Conservation (phyloP, 2,888 invertebrate genomes). For the Ophion ventricosus region DNA sequence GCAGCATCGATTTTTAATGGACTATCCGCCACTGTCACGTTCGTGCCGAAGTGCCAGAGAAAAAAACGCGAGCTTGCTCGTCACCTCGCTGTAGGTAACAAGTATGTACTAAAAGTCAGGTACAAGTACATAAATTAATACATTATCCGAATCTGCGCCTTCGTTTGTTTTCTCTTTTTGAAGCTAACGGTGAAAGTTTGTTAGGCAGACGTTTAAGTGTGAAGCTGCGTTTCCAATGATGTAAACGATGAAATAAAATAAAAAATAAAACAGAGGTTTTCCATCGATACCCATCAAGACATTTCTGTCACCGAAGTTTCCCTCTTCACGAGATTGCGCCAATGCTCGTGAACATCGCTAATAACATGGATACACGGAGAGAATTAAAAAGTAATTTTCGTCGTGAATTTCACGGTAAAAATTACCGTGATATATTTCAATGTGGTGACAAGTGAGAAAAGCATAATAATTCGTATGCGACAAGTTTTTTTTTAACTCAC, state of each 20-base stretch:
- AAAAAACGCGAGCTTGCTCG: background rate
- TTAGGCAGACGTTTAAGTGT: no score
- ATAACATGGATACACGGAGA: constrained; percentile 90
- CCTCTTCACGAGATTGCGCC: constrained; percentile 88
- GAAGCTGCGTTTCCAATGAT: no score
- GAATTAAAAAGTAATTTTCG: no score
- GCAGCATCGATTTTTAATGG: constrained; percentile 86
- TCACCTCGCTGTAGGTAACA: constrained; percentile 24
- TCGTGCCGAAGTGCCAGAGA: constrained; percentile 85
- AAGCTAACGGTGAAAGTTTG: no score
- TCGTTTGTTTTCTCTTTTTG: background rate
- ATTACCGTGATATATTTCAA: no score
- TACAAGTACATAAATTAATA: background rate
- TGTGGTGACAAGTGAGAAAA: no score
- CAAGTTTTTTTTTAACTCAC: no score
- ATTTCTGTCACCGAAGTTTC: constrained; percentile 84
- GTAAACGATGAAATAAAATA: no score
- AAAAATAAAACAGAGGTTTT: no score
- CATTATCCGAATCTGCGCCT: background rate
- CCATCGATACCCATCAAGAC: no score
- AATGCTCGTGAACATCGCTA: constrained; percentile 91
- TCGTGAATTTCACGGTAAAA: no score
- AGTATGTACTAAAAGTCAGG: background rate
- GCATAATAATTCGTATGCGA: no score
- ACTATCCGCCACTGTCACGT: constrained; percentile 88